phyloP scores from a whole-genome alignment of 2,113 vertebrate species.

The Clarias gariepinus region DNA sequence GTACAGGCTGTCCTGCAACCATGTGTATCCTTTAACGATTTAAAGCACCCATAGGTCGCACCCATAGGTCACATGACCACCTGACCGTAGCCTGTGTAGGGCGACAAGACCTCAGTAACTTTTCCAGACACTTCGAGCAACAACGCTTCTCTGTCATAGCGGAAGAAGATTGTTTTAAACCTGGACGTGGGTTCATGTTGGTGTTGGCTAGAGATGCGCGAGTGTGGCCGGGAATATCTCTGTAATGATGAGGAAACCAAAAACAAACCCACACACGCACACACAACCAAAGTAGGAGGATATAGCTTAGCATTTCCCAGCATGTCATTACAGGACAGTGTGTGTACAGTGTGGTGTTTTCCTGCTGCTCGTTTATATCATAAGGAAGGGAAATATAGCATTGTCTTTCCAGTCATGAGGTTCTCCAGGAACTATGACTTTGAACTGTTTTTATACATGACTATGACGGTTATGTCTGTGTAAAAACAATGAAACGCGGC shows the following conservation, averaged over 20 bases:
- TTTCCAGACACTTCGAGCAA: no score
- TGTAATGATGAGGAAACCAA: background rate
- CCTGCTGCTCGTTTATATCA: background rate
- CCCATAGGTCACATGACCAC: background rate
- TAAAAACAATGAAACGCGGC: background rate
- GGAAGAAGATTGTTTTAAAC: background rate
- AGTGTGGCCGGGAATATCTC: background rate
- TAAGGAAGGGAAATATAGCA: background rate
- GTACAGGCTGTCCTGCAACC: slow-evolving; percentile 94
- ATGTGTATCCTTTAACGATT: slow-evolving; percentile 91
- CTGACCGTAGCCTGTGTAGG: no score
- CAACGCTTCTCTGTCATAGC: no score
- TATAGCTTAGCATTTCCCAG: background rate
- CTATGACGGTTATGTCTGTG: no score
- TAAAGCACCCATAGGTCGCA: background rate
- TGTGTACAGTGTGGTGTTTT: background rate
- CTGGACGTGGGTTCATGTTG: background rate
- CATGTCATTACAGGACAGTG: background rate
- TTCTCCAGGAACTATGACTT: background rate
- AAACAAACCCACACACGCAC: background rate
- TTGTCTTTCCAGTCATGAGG: background rate
- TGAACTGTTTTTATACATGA: no score
- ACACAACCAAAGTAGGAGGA: background rate
- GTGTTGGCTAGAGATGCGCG: background rate
- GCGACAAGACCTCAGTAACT: no score